Evolutionary conservation across 2,888 invertebrate species (phyloP).

Genomic region (Cosmopolites sordidus): DNA sequence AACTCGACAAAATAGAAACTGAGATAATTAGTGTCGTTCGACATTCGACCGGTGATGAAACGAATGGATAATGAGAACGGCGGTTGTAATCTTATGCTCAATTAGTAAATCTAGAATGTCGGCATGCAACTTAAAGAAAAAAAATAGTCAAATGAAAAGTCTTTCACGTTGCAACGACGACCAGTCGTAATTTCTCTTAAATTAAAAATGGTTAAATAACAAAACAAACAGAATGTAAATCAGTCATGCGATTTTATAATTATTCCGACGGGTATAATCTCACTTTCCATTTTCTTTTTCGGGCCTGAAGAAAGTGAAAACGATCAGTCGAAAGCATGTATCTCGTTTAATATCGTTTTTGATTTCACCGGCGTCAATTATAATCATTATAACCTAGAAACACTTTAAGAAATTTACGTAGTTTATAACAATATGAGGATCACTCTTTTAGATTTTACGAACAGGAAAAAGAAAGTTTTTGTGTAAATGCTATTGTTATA

Average conservation of each 20-base stretch:
- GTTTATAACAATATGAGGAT: no score
- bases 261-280: conserved; percentile 8
- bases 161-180: not conserved
- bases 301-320: conserved; percentile 19
- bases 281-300: conserved; percentile 18
- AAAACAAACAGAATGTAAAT: conserved; percentile 11
- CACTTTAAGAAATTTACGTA: no score
- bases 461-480: no score
- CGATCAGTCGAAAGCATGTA: not conserved
- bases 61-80: no score
- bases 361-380: not conserved
- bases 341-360: not conserved
- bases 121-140: not conserved
- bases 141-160: not conserved
- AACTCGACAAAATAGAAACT: no score
- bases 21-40: no score
- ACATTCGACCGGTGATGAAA: no score
- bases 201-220: conserved; percentile 4
- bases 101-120: no score
- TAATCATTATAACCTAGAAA: no score
- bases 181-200: not conserved
- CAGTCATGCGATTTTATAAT: conserved; percentile 11
- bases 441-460: no score
- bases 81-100: no score
- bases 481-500: no score